Evolutionary conservation across 1,140 invertebrate genomes (phyloP), one percentile per base, ranked within the genome.

Genomic region (Heliconius melpomene): DNA sequence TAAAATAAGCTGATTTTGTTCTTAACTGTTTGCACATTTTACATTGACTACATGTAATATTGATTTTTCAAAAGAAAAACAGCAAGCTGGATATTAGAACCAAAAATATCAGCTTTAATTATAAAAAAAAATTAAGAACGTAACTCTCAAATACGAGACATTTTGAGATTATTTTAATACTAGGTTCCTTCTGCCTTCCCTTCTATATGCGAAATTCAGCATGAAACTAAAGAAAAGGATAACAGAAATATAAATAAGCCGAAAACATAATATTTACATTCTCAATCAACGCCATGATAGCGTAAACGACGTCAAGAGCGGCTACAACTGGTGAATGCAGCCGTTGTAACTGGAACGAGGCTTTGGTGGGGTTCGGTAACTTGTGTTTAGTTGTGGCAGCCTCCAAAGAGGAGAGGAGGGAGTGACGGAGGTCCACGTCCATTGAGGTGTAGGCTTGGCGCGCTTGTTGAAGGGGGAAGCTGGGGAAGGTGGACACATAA

Each of bases 371-470:
- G 83, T 96, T 96, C 3, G 96, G 96, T 40, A 99, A 94, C 71
- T 96, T 96, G 90, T 98, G 98, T 90, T 98, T 98, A 40, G 96
- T 96, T 5, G 97, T 96, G 60, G 97, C 95, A 77, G 97, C 96
- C 89, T 98, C 97, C 46, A 98, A 88, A 91, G 97, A 97, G 50
- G 95, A 89, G 77, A 96, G 96, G 82, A 99, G 96, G 86, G 97
- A 97, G 73, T 97, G 96, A 32, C 97, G 95, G 9, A 99, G 93
- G 54, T 96, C 95, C 72, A 98, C 95, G 94, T 99, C 98, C 98
- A 99, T 99, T 11, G 98, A 96, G 26, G 95, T 91, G 93, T 96
- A 99, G 73, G 96, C 96, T 90, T 99, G 98, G 16, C 96, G 96
- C 72, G 98, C 98, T 91, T 99, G 97, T 73, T 95, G 96, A 72